Base-by-base conservation (phyloP, 2,888 invertebrate genomes). In the Amaurobius ferox region DNA sequence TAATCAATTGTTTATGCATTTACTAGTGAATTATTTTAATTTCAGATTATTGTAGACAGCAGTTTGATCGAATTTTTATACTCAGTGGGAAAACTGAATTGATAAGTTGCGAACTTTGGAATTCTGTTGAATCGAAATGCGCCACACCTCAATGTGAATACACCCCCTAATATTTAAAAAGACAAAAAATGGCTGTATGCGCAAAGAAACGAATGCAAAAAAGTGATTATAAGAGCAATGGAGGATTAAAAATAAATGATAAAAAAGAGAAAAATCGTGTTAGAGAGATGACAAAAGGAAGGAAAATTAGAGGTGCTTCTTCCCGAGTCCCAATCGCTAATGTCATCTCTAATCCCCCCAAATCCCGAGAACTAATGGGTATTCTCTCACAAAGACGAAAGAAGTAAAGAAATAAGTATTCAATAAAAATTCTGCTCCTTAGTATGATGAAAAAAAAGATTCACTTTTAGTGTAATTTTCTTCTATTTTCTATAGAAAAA, bases 161-260 rank as follows among this genome's bases (percentile, higher is more conserved):
- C 68, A 30, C 9, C 23, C 80, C 80, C 80, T 61, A 7, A 9
- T 1, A 6, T 5, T 3, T 5, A 23, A 55, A 55, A 55, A 23
- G 23, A 23, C 23, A 55, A 55, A 55, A 55, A 23, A 55, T 23
- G 23, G 23, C 55, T 55, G 30, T 74, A 70, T 77, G 76, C 35
- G 26, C 32, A 32, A 40, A 71, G 66, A 73, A 62, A 64, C 23
- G 32, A 62, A 66, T 16, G 26, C 23, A 55, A 64, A 62, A 72
- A 78, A 85, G 72, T 77, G 77, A 85, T 78, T 85, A 85, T 85
- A 85, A 85, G 77, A 85, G 83, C 83, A 85, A 85, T 77, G 77
- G 66, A 61, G 78, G 77, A 85, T 85, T 85, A 85, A 85, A 85
- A 77, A 61, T 39, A 48, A 73, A 64, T 55, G 55, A 55, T 55